Conservation (phyloP, 2,113 vertebrate genomes). For the Xiphias gladius region DNA sequence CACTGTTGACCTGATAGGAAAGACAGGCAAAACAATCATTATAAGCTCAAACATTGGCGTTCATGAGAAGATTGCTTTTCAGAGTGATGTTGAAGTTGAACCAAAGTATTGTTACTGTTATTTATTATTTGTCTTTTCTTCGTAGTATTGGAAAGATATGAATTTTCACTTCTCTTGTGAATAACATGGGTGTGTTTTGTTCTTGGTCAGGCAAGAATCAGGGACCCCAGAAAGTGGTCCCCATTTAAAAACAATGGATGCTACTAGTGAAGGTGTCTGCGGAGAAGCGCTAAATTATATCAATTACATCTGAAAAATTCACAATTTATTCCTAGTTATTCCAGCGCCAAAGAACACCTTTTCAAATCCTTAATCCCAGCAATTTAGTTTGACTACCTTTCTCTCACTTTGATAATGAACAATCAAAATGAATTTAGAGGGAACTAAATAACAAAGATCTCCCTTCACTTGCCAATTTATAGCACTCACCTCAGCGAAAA, state of each 20-base stretch:
- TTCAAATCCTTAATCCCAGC: neutral
- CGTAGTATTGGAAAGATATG: neutral
- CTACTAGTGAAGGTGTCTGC: neutral
- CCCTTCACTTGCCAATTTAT: neutral
- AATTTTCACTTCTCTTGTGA: neutral
- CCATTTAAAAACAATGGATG: neutral
- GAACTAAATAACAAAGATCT: neutral
- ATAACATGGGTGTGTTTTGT: neutral
- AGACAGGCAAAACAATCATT: constrained; percentile 12
- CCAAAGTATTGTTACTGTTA: neutral
- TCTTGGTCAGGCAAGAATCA: too few species aligned
- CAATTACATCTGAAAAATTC: neutral
- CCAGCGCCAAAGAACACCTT: neutral
- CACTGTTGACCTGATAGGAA: constrained; percentile 84
- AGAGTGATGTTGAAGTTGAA: neutral
- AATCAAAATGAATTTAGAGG: neutral
- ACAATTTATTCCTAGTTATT: neutral
- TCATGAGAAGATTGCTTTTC: neutral
- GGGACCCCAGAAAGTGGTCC: neutral
- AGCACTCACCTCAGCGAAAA: constrained; percentile 90
- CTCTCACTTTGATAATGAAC: neutral
- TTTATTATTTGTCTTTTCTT: neutral
- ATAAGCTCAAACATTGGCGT: constrained; percentile 1
- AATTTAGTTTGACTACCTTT: neutral
- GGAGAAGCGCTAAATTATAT: neutral